Conservation (phyloP, 2,888 invertebrate genomes). For the Sturmia bella region DNA sequence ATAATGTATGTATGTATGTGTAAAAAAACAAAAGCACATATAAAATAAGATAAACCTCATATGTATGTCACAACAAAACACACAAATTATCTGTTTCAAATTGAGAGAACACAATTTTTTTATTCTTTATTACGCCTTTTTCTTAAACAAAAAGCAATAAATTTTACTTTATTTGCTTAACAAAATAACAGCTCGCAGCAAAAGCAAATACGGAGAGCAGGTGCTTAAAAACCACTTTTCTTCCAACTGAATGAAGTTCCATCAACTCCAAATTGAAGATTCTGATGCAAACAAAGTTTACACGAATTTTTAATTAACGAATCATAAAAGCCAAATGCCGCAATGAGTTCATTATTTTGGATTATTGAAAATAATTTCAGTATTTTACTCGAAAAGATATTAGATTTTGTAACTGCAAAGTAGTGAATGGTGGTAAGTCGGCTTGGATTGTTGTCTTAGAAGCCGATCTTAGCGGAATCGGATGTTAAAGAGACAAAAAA, state of each 20-base stretch:
- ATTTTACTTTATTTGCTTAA: neutral
- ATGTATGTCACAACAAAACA: slow-evolving; percentile 28
- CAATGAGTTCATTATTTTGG: no score
- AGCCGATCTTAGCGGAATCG: no score
- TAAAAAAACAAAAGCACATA: slow-evolving; percentile 46
- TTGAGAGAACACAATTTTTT: slow-evolving; percentile 20
- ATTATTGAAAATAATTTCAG: no score
- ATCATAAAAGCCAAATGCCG: no score
- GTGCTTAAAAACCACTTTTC: neutral
- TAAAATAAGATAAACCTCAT: slow-evolving; percentile 36
- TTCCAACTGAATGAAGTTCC: neutral
- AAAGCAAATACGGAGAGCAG: neutral
- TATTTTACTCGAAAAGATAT: no score
- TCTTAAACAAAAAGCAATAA: slow-evolving; percentile 22
- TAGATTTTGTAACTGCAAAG: no score
- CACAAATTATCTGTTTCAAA: slow-evolving; percentile 32
- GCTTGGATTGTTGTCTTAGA: no score
- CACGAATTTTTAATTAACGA: no score
- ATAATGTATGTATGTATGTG: no score
- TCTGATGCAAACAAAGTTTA: no score
- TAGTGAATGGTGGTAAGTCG: no score
- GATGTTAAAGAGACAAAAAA: no score
- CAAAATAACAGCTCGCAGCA: neutral
- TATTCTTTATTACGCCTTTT: slow-evolving; percentile 57
- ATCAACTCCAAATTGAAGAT: neutral